Base-by-base conservation (phyloP, 2,888 invertebrate genomes). In the Euplexia lucipara region DNA sequence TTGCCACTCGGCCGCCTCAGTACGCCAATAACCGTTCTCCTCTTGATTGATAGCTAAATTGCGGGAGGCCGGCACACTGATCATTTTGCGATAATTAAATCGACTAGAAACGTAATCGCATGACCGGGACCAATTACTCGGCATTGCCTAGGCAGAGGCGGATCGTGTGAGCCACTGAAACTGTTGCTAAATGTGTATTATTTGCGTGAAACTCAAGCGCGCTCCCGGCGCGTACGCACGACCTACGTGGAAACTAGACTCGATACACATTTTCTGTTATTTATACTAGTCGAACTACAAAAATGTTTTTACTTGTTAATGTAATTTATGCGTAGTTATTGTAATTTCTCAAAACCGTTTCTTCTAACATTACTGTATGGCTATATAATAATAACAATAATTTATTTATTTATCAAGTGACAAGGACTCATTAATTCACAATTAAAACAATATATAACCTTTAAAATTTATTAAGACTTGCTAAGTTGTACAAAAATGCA, bases 31-130 rank as follows among this genome's bases (percentile, higher is more conserved):
- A 83, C 83, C 83, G 86, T 86, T 86, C 87, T 84, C 83, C 41
- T 83, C 84, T 89, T 95, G 95, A 95, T 94, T 95, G 95, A 95
- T 95, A 92, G 95, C 90, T 93, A 95, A 95, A 95, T 95, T 95
- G 92, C 91, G 75, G 88, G 89, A 92, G 92, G 91, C 93, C 91
- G 90, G 91, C 90, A 91, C 85, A 91, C 89, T 89, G 95, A 95
- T 95, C 92, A 94, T 95, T 95, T 94, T 79, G 88, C 90, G 90
- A 94, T 95, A 95, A 95, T 95, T 95, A 95, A 95, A 95, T 95
- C 89, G 92, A 85, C 91, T 90, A 90, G 93, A 87, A 93, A 94
- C 90, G 91, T 94, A 95, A 95, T 95, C 93, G 95, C 95, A 95
- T 95, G 95, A 95, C 94, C 90, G 88, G 89, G 84, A 84, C 90